Evolutionary conservation across 2,888 invertebrate species (phyloP), one percentile per base, ranked within the genome.

Genomic region (Caenorhabditis sp.): DNA sequence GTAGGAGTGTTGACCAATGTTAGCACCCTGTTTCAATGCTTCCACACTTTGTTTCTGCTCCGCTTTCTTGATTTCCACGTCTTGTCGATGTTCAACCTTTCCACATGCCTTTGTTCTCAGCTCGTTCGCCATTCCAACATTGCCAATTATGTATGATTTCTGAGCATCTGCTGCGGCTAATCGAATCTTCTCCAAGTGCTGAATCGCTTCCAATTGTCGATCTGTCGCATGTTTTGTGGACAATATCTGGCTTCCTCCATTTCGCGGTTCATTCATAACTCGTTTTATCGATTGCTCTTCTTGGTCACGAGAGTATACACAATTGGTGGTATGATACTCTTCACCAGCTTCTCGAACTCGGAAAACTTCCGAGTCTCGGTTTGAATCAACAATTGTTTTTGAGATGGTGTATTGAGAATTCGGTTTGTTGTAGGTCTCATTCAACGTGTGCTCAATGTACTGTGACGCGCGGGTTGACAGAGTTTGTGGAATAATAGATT

Each of bases 241-340:
- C 10, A 81, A 58, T 19, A n/a, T 55, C 19, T 70, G 63, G 24
- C 49, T 61, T 24, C 83, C 84, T 58, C 83, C 85, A 26, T 64
- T 57, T 43, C 83, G 68, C 24, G 66, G 65, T 62, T 82, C 81
- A 23, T 75, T 63, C 64, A 81, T 58, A 10, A 76, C 72, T 5
- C 60, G 66, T 6, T 59, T 66, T 5, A 72, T 43, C 8, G 63
- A 69, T 27, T 65, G 71, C 14, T 63, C 67, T 27, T 66, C 68
- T 26, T 70, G 69, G 23, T 78, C 78, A 6, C 77, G 66, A 6
- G 64, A 54, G 60, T 82, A 84, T 60, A 77, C 75, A 59, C 80
- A 83, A 71, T 86, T 82, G 26, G 78, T 76, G 23, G 76, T 79
- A 55, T 85, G 81, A 27, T 77, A 79, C 58, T 77, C 73, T 49